Conservation (phyloP, 2,797 vertebrate species). For the Hybognathus amarus region DNA sequence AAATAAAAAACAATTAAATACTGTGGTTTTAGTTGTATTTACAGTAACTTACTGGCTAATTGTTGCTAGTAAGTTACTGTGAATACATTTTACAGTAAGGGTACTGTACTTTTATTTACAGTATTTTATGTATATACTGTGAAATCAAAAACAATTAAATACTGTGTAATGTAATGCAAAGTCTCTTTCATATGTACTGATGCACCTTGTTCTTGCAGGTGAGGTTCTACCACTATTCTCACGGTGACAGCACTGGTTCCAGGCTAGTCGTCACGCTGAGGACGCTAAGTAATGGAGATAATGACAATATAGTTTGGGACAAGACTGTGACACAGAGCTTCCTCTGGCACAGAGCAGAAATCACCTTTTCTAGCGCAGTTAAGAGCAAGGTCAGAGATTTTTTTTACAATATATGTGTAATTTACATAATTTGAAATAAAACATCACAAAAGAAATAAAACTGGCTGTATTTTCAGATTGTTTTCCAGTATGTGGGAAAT, state of each 20-base stretch:
- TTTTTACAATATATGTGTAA: neutral
- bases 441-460: neutral
- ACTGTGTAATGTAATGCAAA: neutral
- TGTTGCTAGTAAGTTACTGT: too few species aligned
- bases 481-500: conserved; percentile 68
- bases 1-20: too few species aligned
- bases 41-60: too few species aligned
- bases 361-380: conserved; percentile 68
- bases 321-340: conserved; percentile 59
- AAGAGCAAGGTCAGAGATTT: conserved; percentile 73
- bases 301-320: conserved; percentile 70
- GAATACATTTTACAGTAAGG: too few species aligned
- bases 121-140: too few species aligned
- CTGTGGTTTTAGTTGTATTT: too few species aligned
- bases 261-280: conserved; percentile 66
- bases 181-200: neutral
- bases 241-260: conserved; percentile 54
- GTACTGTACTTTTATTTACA: too few species aligned
- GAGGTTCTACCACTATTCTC: conserved; percentile 76
- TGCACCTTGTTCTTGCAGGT: conserved; percentile 63
- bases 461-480: conserved; percentile 65
- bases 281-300: conserved; percentile 56
- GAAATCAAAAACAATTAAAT: too few species aligned
- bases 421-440: neutral
- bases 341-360: conserved; percentile 75